phyloP scores from a whole-genome alignment of 2,113 vertebrate genomes.

The Gallinago jamesoni region DNA sequence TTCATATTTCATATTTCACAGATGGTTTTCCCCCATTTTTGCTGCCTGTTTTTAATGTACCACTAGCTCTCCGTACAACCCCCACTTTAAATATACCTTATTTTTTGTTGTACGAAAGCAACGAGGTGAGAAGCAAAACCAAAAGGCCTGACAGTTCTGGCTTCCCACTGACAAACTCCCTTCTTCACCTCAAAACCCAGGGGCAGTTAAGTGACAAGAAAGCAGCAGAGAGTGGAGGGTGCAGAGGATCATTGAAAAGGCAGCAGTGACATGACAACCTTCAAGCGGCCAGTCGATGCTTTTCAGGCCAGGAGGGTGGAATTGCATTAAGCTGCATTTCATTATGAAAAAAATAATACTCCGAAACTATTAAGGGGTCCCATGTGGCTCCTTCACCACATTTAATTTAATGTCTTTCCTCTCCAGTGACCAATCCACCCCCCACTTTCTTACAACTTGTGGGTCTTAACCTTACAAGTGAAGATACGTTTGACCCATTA shows the following conservation, averaged over 20 bases:
- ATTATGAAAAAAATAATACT: slow-evolving; percentile 57
- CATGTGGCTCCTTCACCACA: slow-evolving; percentile 41
- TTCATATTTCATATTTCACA: slow-evolving; percentile 49
- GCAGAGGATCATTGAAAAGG: neutral
- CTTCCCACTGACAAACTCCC: neutral
- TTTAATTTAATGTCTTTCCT: slow-evolving; percentile 61
- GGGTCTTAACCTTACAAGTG: slow-evolving; percentile 71
- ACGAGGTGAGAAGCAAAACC: slow-evolving; percentile 20
- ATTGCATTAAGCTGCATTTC: slow-evolving; percentile 52
- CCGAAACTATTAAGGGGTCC: slow-evolving; percentile 48
- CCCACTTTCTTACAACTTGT: slow-evolving; percentile 45
- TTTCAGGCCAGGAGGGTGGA: neutral
- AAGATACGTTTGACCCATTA: slow-evolving; percentile 61
- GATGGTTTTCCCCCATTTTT: neutral
- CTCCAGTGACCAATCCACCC: slow-evolving; percentile 58
- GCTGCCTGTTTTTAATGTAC: neutral
- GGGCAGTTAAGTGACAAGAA: neutral
- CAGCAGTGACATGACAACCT: neutral
- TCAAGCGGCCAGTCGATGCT: neutral
- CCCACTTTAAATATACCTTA: neutral
- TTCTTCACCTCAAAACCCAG: slow-evolving; percentile 13
- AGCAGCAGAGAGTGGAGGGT: neutral
- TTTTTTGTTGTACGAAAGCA: slow-evolving; percentile 11
- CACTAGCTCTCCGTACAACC: neutral
- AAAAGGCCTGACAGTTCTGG: slow-evolving; percentile 14